Evolutionary conservation across 2,888 invertebrate species (phyloP).

Genomic region (Campopleginae sp.): DNA sequence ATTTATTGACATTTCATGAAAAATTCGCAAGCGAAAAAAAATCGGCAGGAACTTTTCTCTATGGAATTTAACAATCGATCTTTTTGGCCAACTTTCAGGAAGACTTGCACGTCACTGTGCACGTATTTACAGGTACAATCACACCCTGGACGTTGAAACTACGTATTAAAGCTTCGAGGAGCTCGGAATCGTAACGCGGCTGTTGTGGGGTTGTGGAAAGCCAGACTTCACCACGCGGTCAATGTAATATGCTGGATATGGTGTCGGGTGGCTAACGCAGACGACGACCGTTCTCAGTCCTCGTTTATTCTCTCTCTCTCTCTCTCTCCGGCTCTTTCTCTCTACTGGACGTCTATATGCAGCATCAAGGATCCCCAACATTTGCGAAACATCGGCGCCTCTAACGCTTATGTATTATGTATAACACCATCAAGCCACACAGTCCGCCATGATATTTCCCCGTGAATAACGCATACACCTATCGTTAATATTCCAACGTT

Average conservation of each 20-base stretch:
- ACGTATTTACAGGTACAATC: slow-evolving; percentile 35
- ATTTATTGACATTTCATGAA: background rate
- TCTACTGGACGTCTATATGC: slow-evolving; percentile 42
- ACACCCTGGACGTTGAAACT: slow-evolving; percentile 51
- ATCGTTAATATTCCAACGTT: slow-evolving; percentile 60
- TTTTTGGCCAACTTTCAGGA: background rate
- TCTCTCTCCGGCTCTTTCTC: slow-evolving; percentile 28
- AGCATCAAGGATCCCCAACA: slow-evolving; percentile 41
- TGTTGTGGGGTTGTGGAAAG: slow-evolving; percentile 39
- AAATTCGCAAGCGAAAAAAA: background rate
- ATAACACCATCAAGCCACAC: slow-evolving; percentile 36
- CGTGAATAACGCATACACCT: slow-evolving; percentile 52
- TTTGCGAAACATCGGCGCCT: slow-evolving; percentile 16
- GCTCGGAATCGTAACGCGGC: slow-evolving; percentile 20
- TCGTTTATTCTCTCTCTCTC: slow-evolving; percentile 38
- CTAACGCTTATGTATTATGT: slow-evolving; percentile 63
- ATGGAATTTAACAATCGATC: background rate
- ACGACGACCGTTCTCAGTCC: slow-evolving; percentile 37
- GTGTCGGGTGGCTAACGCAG: slow-evolving; percentile 58
- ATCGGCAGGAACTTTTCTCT: background rate
- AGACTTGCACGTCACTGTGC: background rate
- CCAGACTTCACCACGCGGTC: slow-evolving; percentile 57
- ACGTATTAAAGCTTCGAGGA: slow-evolving; percentile 65
- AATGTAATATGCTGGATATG: slow-evolving; percentile 67
- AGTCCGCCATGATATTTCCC: slow-evolving; percentile 58